These are phyloP conservation scores for Grammomys dolichurus DNA, from an alignment of 2,113 vertebrate genomes.

Conservation along the genomic window DNA sequence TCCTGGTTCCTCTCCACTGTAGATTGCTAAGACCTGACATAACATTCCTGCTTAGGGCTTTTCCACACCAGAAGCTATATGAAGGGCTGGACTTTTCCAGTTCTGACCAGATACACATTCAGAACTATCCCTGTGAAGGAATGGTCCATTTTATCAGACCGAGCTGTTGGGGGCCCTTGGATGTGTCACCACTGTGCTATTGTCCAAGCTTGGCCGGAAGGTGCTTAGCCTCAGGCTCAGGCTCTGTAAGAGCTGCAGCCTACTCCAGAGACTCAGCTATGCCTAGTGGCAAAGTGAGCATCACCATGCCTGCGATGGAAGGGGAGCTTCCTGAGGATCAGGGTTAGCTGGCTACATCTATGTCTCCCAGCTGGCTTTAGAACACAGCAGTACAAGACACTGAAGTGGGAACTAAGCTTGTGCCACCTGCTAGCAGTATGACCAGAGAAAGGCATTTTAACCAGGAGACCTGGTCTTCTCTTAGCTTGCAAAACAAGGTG, in stretches of 20 bases:
- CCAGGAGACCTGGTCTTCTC: neutral
- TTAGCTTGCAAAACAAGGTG: neutral
- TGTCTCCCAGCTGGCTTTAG: neutral
- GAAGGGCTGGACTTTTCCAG: neutral
- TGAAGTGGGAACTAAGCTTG: neutral
- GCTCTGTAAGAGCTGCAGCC: neutral
- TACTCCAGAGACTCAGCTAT: neutral
- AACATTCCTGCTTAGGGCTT: neutral
- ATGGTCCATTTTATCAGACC: neutral
- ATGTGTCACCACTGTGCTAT: neutral
- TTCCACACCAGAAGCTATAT: neutral
- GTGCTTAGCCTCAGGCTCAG: neutral
- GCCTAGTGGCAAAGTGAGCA: neutral
- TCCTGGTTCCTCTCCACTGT: neutral
- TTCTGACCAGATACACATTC: neutral
- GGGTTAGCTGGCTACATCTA: neutral
- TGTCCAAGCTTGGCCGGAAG: neutral
- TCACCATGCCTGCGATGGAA: neutral
- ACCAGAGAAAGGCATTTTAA: neutral
- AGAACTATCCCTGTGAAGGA: neutral
- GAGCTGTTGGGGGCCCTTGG: neutral
- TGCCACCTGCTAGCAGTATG: neutral
- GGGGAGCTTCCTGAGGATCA: neutral
- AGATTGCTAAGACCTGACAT: neutral
- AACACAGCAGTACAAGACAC: neutral